Percentiles rank a stretch among this genome's conserved stretches.
Conservation (phyloP, 2,113 vertebrate species). For the Butastur rufipennis region DNA sequence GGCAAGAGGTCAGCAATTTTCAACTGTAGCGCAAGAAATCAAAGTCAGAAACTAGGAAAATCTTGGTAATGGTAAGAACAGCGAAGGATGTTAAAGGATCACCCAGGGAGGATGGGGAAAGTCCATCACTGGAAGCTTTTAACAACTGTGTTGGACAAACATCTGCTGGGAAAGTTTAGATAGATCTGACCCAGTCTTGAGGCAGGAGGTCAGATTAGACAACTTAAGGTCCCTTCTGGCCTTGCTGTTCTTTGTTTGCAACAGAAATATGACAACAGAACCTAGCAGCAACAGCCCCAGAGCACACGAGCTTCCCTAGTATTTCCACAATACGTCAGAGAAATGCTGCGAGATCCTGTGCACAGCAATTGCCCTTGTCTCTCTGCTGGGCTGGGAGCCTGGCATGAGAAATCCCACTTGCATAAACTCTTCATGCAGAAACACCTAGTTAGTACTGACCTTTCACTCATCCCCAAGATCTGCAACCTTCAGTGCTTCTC, state of each 20-base stretch:
- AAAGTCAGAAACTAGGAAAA: not conserved
- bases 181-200: not conserved
- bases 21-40: not conserved
- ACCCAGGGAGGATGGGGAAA: not conserved
- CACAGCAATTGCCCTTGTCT: not conserved
- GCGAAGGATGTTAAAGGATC: not conserved
- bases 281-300: not conserved
- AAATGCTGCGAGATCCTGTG: rapidly evolving
- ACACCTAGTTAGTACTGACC: not conserved
- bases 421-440: not conserved
- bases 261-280: not conserved
- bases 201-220: not conserved
- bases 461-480: not conserved
- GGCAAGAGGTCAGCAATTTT: not conserved
- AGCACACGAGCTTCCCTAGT: rapidly evolving
- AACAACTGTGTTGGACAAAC: constrained; percentile 2
- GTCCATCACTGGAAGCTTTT: not conserved
- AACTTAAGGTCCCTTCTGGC: not conserved
- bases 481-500: not conserved
- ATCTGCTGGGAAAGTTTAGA: constrained; percentile 44
- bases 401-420: not conserved
- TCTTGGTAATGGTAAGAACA: not conserved
- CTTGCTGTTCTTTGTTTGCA: not conserved
- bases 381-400: not conserved
- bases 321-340: rapidly evolving